Evolutionary conservation across 2,888 invertebrate species (phyloP).

Genomic region (Druceiella hillmani): DNA sequence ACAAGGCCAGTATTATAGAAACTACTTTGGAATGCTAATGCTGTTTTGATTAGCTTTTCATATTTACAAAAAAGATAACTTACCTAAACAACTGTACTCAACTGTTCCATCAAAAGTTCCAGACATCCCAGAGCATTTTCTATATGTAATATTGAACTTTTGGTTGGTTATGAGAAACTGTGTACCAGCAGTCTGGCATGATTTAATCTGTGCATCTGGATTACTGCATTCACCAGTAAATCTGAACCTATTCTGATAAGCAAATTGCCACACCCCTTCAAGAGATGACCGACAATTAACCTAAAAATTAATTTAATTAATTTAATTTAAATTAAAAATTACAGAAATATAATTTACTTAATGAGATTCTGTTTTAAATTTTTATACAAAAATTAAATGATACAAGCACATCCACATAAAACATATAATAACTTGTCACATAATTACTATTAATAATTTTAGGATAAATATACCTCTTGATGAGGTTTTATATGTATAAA

Average conservation of each 20-base stretch:
- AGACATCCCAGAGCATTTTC: conserved; percentile 83
- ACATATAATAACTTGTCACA: too few relatives aligned
- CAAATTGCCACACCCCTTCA: conserved; percentile 96
- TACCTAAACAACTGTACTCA: conserved; percentile 83
- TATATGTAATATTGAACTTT: conserved; percentile 93
- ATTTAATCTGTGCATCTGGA: conserved; percentile 83
- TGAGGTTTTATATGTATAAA: too few relatives aligned
- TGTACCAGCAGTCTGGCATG: conserved; percentile 94
- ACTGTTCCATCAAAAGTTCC: conserved; percentile 88
- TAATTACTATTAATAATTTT: too few relatives aligned
- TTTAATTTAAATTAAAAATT: too few relatives aligned
- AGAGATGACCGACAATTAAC: conserved; percentile 88
- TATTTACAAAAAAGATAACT: conserved; percentile 21
- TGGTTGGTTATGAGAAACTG: conserved; percentile 95
- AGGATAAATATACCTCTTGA: too few relatives aligned
- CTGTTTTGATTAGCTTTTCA: neutral
- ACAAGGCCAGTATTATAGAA: neutral
- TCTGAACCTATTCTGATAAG: conserved; percentile 83
- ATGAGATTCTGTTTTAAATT: too few relatives aligned
- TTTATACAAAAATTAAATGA: too few relatives aligned
- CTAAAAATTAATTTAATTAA: too few relatives aligned
- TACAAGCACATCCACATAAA: too few relatives aligned
- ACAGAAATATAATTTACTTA: too few relatives aligned
- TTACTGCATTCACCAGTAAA: conserved; percentile 90
- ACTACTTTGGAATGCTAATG: neutral